A percentile compares a stretch with the other conserved stretches of the same genome.
phyloP scores from a whole-genome alignment of 2,888 invertebrate species.

The Hemicrepidius hirtus region DNA sequence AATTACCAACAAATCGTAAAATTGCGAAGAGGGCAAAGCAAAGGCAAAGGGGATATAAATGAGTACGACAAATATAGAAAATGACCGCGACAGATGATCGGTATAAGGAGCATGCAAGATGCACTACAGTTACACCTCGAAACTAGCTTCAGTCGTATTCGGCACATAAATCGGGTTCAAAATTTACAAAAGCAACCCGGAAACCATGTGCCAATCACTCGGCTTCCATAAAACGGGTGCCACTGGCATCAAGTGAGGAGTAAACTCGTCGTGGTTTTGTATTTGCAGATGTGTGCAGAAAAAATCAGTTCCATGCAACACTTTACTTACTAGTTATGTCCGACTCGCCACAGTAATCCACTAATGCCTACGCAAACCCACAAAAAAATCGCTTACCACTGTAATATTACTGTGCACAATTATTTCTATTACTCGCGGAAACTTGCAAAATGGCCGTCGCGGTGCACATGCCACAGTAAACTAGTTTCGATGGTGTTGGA shows the following conservation, averaged over 20 bases:
- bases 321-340: conserved; percentile 47
- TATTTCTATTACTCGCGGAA: conserved; percentile 79
- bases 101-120: conserved; percentile 50
- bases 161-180: conserved; percentile 34
- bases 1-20: background rate
- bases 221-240: conserved; percentile 68
- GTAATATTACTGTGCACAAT: conserved; percentile 75
- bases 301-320: conserved; percentile 23
- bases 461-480: conserved; percentile 80
- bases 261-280: background rate
- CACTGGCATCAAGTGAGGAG: conserved; percentile 61
- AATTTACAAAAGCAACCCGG: conserved; percentile 49
- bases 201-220: conserved; percentile 75
- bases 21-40: conserved; percentile 8
- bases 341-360: conserved; percentile 52
- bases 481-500: conserved; percentile 74
- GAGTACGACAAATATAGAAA: conserved; percentile 64
- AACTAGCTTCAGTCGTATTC: conserved; percentile 15
- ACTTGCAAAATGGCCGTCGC: conserved; percentile 82
- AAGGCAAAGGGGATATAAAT: conserved; percentile 54
- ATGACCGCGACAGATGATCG: conserved; percentile 56
- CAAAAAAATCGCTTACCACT: conserved; percentile 74
- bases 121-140: conserved; percentile 49
- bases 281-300: conserved; percentile 51
- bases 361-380: conserved; percentile 48